A percentile compares a stretch with the other conserved stretches of the same genome.
These are phyloP conservation scores for Drosophila gunungcola DNA, from an alignment of 1,140 invertebrate genomes.

Conservation along the genomic window DNA sequence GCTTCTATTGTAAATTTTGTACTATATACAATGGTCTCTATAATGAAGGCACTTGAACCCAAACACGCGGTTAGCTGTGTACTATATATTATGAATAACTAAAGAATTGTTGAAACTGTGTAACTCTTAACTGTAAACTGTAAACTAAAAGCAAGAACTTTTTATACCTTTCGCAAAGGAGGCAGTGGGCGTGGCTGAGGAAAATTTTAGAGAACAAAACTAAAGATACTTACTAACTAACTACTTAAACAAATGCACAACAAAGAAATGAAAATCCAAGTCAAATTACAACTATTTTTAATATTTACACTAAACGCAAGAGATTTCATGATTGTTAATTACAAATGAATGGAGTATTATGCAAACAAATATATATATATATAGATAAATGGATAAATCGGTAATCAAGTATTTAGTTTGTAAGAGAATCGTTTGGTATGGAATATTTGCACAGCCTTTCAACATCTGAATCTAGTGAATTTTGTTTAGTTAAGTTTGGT, in stretches of 20 bases:
- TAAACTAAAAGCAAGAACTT: constrained; percentile 47
- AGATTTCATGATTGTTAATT: constrained; percentile 59
- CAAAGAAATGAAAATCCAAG: constrained; percentile 50
- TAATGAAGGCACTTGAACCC: constrained; percentile 36
- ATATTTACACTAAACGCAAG: constrained; percentile 61
- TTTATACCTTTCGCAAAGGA: constrained; percentile 75
- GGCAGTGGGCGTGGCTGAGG: constrained; percentile 38
- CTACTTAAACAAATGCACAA: constrained; percentile 38
- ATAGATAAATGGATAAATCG: constrained; percentile 47
- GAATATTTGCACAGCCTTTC: constrained; percentile 32
- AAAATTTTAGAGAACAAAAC: constrained; percentile 45
- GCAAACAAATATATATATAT: constrained; percentile 33
- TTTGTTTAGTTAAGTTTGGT: constrained; percentile 4
- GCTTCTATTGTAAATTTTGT: constrained; percentile 82
- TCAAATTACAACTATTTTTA: constrained; percentile 79
- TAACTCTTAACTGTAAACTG: constrained; percentile 69
- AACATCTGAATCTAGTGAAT: neutral
- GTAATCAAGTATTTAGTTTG: constrained; percentile 54
- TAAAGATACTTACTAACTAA: constrained; percentile 15
- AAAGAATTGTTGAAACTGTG: constrained; percentile 51
- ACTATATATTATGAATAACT: constrained; percentile 28
- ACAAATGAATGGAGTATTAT: constrained; percentile 54
- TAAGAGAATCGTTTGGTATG: constrained; percentile 32
- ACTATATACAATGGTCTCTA: constrained; percentile 75
- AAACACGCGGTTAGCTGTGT: constrained; percentile 17